These are phyloP conservation scores for Semicossyphus pulcher DNA, from an alignment of 2,113 vertebrate genomes.

Conservation along the genomic window DNA sequence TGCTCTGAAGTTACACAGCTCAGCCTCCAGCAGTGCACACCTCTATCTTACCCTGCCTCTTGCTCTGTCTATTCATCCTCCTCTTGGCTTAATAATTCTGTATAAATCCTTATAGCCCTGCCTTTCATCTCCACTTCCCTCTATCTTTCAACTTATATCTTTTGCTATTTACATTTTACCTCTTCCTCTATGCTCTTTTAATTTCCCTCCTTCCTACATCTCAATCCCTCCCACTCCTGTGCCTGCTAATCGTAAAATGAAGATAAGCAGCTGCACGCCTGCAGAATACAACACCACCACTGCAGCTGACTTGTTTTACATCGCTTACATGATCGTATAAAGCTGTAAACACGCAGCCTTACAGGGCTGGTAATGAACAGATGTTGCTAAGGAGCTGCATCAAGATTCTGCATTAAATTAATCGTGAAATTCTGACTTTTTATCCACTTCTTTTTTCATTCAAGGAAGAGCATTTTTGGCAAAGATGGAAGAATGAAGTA, in stretches of 20 bases:
- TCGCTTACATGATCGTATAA: slow-evolving; percentile 30
- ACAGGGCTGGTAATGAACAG: neutral
- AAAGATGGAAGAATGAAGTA: too few species aligned
- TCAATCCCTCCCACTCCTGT: slow-evolving; percentile 31
- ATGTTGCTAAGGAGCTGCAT: slow-evolving; percentile 13
- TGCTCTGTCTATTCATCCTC: slow-evolving; percentile 7
- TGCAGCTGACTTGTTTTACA: slow-evolving; percentile 5
- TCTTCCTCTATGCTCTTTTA: neutral
- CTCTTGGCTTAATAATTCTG: slow-evolving; percentile 31
- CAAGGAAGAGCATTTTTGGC: too few species aligned
- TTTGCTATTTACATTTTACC: neutral
- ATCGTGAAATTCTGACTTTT: neutral
- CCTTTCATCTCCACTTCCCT: slow-evolving; percentile 4
- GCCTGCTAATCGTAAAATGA: slow-evolving; percentile 54
- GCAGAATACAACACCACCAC: slow-evolving; percentile 41
- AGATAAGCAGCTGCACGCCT: slow-evolving; percentile 29
- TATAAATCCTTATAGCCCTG: neutral
- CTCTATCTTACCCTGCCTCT: slow-evolving; percentile 14
- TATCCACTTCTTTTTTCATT: too few species aligned
- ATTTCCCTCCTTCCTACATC: slow-evolving; percentile 15
- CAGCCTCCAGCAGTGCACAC: slow-evolving; percentile 17
- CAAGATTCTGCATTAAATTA: neutral
- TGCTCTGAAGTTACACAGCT: slow-evolving; percentile 46
- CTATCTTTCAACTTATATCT: slow-evolving; percentile 20
- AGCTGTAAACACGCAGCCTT: slow-evolving; percentile 7